These are phyloP conservation scores for Leptopterna dolabrata DNA, from an alignment of 2,888 invertebrate species.

Conservation along the genomic window DNA sequence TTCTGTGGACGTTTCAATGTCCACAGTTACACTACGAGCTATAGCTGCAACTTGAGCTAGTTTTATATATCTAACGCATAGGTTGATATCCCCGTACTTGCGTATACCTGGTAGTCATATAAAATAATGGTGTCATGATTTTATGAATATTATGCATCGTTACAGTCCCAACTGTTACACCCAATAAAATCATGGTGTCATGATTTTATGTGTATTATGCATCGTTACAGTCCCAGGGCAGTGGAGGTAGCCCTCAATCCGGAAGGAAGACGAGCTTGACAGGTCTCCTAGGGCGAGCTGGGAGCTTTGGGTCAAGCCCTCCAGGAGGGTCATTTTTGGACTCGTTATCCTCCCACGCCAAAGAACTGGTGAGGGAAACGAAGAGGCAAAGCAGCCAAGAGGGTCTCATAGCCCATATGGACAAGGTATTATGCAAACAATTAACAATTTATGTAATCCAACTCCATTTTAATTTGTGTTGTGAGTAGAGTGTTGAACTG, in stretches of 20 bases:
- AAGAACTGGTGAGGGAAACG: constrained; percentile 88
- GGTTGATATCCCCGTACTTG: no score
- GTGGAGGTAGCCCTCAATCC: constrained; percentile 67
- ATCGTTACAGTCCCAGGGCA: constrained; percentile 42
- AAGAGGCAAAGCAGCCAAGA: constrained; percentile 91
- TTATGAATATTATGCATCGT: no score
- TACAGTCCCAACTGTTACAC: no score
- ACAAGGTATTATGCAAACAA: constrained; percentile 77
- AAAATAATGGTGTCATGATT: no score
- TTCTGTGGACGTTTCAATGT: no score
- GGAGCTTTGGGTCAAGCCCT: constrained; percentile 61
- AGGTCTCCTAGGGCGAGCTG: constrained; percentile 65
- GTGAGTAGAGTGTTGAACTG: not conserved
- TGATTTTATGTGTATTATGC: no score
- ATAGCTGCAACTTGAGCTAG: no score
- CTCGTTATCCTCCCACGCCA: constrained; percentile 88
- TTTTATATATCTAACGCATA: no score
- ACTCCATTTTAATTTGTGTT: no score
- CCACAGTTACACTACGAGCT: no score
- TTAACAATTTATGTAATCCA: not conserved
- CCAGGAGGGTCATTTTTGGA: constrained; percentile 84
- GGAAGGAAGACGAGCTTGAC: constrained; percentile 74
- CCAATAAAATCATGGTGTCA: no score
- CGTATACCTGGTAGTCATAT: no score
- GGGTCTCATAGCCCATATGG: constrained; percentile 87